These are phyloP conservation scores for Hippasteria phrygiana DNA, from an alignment of 53 echinoderm and acorn worm genomes.

Conservation along the genomic window DNA sequence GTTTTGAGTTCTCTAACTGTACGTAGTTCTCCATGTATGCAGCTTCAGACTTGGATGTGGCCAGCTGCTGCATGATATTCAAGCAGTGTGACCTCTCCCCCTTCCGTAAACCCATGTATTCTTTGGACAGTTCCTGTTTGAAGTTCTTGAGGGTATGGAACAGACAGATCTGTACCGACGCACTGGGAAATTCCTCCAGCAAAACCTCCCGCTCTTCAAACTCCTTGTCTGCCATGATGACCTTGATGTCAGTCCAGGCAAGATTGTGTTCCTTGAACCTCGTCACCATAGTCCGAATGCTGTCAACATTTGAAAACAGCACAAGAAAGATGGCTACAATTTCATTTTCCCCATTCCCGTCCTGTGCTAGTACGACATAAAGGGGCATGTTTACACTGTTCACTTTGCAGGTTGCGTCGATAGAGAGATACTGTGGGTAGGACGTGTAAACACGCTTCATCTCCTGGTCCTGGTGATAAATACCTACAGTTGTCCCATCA, in stretches of 20 bases:
- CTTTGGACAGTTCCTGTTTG: conserved; percentile 50
- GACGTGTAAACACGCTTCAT: conserved; percentile 58
- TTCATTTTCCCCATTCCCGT: conserved; percentile 68
- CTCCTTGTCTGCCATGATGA: conserved; percentile 73
- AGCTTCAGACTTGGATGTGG: not conserved
- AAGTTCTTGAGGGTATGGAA: conserved; percentile 66
- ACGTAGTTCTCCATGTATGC: conserved; percentile 28
- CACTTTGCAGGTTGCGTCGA: conserved; percentile 72
- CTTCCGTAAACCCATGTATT: conserved; percentile 25
- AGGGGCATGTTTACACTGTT: conserved; percentile 73
- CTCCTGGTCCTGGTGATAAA: conserved; percentile 65
- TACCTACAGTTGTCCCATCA: not conserved
- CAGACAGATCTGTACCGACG: conserved; percentile 65
- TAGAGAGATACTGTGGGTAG: conserved; percentile 66
- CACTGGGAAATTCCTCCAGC: conserved; percentile 10
- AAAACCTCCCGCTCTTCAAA: conserved; percentile 48
- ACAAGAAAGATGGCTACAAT: conserved; percentile 22
- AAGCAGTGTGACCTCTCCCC: conserved; percentile 3
- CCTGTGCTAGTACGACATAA: conserved; percentile 67
- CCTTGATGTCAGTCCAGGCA: conserved; percentile 36
- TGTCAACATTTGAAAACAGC: conserved; percentile 5
- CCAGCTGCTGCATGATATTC: conserved; percentile 20
- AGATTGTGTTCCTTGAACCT: conserved; percentile 68
- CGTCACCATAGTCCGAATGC: conserved; percentile 47
- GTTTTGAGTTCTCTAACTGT: not conserved